A percentile compares a stretch with the other conserved stretches of the same genome.
These are phyloP conservation scores for Calameuta filiformis DNA, from an alignment of 2,888 invertebrate genomes.

Conservation along the genomic window DNA sequence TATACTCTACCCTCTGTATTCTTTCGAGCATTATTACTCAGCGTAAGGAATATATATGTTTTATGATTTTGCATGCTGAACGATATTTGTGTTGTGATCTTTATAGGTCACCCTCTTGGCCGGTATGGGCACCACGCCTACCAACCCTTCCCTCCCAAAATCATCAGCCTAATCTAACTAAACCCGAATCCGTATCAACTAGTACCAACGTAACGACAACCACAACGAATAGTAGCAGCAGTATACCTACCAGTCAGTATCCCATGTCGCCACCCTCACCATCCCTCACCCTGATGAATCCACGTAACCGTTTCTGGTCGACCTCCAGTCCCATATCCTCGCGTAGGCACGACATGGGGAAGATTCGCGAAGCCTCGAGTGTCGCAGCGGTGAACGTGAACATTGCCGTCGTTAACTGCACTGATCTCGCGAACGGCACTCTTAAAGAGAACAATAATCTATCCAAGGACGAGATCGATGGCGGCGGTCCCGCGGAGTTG, in stretches of 20 bases:
- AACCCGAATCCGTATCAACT: constrained; percentile 23
- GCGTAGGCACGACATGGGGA: constrained; percentile 8
- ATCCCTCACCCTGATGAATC: constrained; percentile 46
- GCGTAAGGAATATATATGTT: constrained; percentile 24
- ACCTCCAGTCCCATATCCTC: constrained; percentile 44
- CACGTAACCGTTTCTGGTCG: constrained; percentile 56
- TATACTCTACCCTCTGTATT: not conserved
- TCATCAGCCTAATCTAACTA: constrained; percentile 37
- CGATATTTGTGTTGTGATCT: constrained; percentile 65
- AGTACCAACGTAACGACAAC: constrained; percentile 6
- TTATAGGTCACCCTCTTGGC: constrained; percentile 73
- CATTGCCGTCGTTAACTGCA: constrained; percentile 1
- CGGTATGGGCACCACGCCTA: constrained; percentile 69
- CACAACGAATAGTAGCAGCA: constrained; percentile 20
- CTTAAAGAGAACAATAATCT: constrained; percentile 30
- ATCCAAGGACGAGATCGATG: constrained; percentile 3
- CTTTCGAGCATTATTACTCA: not conserved
- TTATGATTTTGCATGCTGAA: constrained; percentile 65
- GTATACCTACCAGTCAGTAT: constrained; percentile 10
- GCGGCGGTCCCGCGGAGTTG: not conserved
- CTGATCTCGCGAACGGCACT: constrained; percentile 2
- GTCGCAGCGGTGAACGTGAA: constrained; percentile 12
- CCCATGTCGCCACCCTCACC: constrained; percentile 53
- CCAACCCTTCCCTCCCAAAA: constrained; percentile 59
- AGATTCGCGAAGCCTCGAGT: constrained; percentile 6